Evolutionary conservation across 2,113 vertebrate species (phyloP).

Genomic region (Melierax canorus): DNA sequence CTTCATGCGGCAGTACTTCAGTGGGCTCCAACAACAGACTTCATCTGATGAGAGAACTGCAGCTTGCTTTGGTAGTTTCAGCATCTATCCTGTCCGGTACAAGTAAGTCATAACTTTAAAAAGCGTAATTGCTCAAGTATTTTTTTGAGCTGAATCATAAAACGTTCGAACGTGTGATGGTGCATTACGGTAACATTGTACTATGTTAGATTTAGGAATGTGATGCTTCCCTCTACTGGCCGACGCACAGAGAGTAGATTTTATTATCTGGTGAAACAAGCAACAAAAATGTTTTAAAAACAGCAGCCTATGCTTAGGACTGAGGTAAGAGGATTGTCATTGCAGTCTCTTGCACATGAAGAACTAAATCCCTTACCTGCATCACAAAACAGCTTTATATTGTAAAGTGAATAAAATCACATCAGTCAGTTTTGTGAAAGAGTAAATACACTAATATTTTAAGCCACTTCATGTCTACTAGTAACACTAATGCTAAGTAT

Average conservation of each 20-base stretch:
- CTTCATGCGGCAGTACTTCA: accelerated
- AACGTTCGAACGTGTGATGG: accelerated
- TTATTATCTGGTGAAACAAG: not conserved
- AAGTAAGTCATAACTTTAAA: not conserved
- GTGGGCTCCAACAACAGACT: not conserved
- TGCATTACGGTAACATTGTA: accelerated
- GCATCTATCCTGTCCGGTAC: no score
- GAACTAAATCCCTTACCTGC: not conserved
- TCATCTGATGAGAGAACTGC: not conserved
- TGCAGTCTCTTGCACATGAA: not conserved
- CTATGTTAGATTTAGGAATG: not conserved
- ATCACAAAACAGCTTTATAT: not conserved
- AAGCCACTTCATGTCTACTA: not conserved
- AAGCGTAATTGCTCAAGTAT: not conserved
- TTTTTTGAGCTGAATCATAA: accelerated
- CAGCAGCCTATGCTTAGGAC: not conserved
- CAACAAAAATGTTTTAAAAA: not conserved
- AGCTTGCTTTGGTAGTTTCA: not conserved
- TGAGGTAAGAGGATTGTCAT: not conserved
- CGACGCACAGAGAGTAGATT: not conserved
- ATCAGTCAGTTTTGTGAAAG: not conserved
- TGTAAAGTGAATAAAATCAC: not conserved
- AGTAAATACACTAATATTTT: not conserved
- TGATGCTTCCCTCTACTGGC: slow-evolving; percentile 49
- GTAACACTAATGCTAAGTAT: not conserved